Conservation (phyloP, 2,888 invertebrate species). For the Pandemis cinnamomeana region DNA sequence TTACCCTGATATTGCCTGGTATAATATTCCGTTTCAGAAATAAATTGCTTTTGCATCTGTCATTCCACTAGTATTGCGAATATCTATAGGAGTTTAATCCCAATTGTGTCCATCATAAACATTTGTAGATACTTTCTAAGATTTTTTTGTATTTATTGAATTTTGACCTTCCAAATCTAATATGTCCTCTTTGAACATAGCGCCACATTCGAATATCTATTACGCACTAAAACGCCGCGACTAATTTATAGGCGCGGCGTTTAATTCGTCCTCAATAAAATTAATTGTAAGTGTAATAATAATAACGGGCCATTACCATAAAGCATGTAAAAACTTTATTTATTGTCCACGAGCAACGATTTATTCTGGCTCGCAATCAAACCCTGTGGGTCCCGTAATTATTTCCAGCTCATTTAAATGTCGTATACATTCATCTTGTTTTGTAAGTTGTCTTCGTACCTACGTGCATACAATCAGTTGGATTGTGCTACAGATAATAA, state of each 20-base stretch:
- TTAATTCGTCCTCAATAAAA: constrained; percentile 34
- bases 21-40: too few relatives aligned
- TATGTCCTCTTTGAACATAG: constrained; percentile 6
- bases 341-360: constrained; percentile 24
- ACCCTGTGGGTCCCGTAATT: constrained; percentile 40
- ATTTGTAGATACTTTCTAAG: too few relatives aligned
- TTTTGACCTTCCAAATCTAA: not conserved
- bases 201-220: constrained; percentile 13
- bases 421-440: constrained; percentile 59
- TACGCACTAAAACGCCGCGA: constrained; percentile 9
- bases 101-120: too few relatives aligned
- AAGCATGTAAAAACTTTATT: constrained; percentile 37
- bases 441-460: constrained; percentile 62
- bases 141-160: not conserved
- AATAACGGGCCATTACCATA: constrained; percentile 30
- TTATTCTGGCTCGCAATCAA: constrained; percentile 30
- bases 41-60: too few relatives aligned
- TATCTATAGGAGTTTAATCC: too few relatives aligned
- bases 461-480: constrained; percentile 68
- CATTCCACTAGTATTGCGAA: too few relatives aligned
- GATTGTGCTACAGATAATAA: constrained; percentile 73
- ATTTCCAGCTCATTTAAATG: constrained; percentile 44
- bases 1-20: too few relatives aligned
- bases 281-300: constrained; percentile 36
- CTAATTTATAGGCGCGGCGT: constrained; percentile 26